These are phyloP conservation scores for Tiliqua scincoides DNA, from an alignment of 2,113 vertebrate species.

Conservation along the genomic window DNA sequence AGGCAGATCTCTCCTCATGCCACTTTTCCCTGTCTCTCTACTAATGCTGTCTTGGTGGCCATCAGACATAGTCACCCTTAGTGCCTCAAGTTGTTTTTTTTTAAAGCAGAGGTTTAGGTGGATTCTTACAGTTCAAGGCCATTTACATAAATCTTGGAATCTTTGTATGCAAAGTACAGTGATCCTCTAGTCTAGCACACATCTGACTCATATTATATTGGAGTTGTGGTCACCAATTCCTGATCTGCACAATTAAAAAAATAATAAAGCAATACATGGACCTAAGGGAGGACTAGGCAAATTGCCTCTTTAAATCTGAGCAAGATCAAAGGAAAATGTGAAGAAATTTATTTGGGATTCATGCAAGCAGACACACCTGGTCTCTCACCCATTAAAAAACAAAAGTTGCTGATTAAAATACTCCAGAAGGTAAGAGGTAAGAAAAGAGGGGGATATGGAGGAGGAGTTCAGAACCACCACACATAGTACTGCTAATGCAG, in stretches of 20 bases:
- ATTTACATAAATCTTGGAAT: neutral
- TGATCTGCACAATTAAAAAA: neutral
- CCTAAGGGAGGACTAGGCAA: neutral
- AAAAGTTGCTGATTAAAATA: neutral
- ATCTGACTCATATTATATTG: neutral
- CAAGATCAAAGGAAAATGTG: neutral
- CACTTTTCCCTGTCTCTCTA: neutral
- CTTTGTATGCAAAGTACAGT: too few species aligned
- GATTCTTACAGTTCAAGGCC: neutral
- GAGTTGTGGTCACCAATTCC: neutral
- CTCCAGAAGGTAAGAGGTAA: neutral
- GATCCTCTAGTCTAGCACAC: neutral
- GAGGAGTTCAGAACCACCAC: neutral
- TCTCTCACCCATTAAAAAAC: neutral
- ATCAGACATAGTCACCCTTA: neutral
- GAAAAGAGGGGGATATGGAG: neutral
- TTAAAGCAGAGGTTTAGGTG: neutral
- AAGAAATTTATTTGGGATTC: neutral
- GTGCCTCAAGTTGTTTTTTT: neutral
- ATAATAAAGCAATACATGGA: neutral
- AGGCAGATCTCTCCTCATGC: neutral
- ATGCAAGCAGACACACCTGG: neutral
- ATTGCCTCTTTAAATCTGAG: neutral
- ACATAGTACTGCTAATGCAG: neutral
- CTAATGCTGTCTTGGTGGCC: neutral